Base-by-base conservation (phyloP, 2,113 vertebrate genomes). In the Heterochromis multidens region DNA sequence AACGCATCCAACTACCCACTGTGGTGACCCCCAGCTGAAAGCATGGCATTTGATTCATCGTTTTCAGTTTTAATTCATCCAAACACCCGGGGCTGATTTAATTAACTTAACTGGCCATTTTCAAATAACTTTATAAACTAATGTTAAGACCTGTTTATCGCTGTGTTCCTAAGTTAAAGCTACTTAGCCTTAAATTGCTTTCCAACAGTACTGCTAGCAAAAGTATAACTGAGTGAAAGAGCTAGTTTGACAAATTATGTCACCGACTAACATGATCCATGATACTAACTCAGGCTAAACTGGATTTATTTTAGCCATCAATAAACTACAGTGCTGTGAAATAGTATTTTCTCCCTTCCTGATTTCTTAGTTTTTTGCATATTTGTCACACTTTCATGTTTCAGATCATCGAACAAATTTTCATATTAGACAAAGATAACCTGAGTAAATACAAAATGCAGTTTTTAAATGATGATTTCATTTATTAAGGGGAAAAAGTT, bases 11-110 rank as follows among this genome's bases (percentile, higher is more conserved):
- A 11, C 11, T 12, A 11, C 37, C 37, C 7, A 40, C 37, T 40
- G 37, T 40, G 12, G 37, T 40, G 37, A 12, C 37, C 10, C 37
- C 12, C 37, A 37, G 37, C 37, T 9, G 3, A 37, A 37, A 37
- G 37, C 37, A 70, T 27, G 14, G 5, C 37, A 49, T 72, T 72
- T 49, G 27, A 29, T 12, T 0, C 1, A 49, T 27, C 29, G 65
- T 49, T 12, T 72, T 46, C 16, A 0, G 0, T 40, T 49, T 40
- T 2, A 19, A 52, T 6, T 52, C 7, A 49, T 49, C 46, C 46
- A 19, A 49, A 52, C 46, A 19, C 6, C 17, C 3, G 17, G 5
- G 6, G 17, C 4, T 8, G 17, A 52, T 52, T 1, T 52, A 17
- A 17, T 52, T 21, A 52, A 8, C 19, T 21, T 52, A 52, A 21